Conservation (phyloP, 2,888 invertebrate genomes). For the Apodemia zela region DNA sequence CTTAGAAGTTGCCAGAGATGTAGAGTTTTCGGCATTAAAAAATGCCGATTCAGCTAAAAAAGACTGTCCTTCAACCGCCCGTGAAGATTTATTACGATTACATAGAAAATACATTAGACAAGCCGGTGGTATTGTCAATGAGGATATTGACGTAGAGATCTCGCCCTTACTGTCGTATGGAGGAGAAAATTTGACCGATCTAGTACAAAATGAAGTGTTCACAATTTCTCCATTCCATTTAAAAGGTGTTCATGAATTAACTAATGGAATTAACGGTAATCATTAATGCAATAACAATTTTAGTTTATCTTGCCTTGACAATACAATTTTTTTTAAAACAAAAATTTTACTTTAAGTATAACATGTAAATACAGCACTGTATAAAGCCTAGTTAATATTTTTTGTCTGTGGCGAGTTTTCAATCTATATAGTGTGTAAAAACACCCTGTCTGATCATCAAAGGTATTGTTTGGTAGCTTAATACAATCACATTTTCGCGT, state of each 20-base stretch:
- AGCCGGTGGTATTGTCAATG: constrained; percentile 88
- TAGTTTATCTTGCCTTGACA: constrained; percentile 14
- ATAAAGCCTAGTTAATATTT: no score
- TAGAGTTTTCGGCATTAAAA: constrained; percentile 98
- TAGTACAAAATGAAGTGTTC: constrained; percentile 84
- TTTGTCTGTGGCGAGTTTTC: no score
- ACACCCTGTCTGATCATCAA: no score
- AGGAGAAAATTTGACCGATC: constrained; percentile 89
- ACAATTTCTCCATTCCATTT: constrained; percentile 82
- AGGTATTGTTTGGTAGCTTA: no score
- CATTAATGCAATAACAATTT: constrained; percentile 40
- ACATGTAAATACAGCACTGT: background rate
- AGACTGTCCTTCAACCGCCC: constrained; percentile 94
- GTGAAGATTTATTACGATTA: constrained; percentile 86
- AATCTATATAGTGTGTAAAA: no score
- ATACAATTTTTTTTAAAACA: background rate
- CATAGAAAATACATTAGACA: constrained; percentile 89
- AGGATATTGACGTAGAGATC: constrained; percentile 89
- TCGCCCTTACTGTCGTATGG: constrained; percentile 94
- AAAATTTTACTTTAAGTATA: background rate
- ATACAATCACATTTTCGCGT: no score
- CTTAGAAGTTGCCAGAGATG: constrained; percentile 94
- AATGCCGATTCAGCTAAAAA: constrained; percentile 93
- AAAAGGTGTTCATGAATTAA: constrained; percentile 62
- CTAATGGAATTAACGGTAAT: constrained; percentile 64